Percentiles rank a stretch among this genome's conserved stretches.
Evolutionary conservation across 2,797 vertebrate species (phyloP).

Genomic region (Myripristis murdjan): DNA sequence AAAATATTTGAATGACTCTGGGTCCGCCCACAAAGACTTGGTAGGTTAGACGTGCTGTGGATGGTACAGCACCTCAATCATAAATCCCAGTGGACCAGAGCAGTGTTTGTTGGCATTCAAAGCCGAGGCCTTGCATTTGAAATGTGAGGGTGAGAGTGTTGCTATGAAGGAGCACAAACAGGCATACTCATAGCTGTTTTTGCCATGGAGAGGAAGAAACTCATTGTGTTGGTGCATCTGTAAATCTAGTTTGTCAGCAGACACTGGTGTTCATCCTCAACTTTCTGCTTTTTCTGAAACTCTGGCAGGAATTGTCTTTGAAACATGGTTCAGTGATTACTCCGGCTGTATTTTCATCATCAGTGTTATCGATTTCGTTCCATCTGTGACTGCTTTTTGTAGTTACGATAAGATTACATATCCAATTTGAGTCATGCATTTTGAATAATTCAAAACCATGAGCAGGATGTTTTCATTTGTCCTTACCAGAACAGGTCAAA

Average conservation of each 20-base stretch:
- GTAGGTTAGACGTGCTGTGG: constrained; percentile 1
- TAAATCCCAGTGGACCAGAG: constrained; percentile 37
- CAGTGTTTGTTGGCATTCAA: constrained; percentile 40
- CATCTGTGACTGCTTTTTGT: too few species aligned
- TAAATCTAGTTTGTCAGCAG: not conserved
- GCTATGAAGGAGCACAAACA: constrained; percentile 36
- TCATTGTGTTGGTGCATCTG: not conserved
- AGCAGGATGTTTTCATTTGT: not conserved
- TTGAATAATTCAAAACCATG: not conserved
- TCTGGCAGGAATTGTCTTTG: not conserved
- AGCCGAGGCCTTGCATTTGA: constrained; percentile 42
- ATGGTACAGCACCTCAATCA: constrained; percentile 25
- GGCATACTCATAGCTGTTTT: not conserved
- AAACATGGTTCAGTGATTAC: not conserved
- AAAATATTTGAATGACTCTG: not conserved
- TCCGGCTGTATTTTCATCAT: not conserved
- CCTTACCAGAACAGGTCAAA: not conserved
- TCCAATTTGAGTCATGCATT: not conserved
- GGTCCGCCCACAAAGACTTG: constrained; percentile 3
- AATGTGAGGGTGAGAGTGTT: constrained; percentile 26
- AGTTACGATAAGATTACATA: not conserved
- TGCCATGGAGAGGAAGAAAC: too few species aligned
- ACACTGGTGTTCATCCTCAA: not conserved
- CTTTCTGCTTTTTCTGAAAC: constrained; percentile 22
- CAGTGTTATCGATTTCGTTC: not conserved